Conservation (phyloP, 2,797 vertebrate genomes). For the Novumbra hubbsi region DNA sequence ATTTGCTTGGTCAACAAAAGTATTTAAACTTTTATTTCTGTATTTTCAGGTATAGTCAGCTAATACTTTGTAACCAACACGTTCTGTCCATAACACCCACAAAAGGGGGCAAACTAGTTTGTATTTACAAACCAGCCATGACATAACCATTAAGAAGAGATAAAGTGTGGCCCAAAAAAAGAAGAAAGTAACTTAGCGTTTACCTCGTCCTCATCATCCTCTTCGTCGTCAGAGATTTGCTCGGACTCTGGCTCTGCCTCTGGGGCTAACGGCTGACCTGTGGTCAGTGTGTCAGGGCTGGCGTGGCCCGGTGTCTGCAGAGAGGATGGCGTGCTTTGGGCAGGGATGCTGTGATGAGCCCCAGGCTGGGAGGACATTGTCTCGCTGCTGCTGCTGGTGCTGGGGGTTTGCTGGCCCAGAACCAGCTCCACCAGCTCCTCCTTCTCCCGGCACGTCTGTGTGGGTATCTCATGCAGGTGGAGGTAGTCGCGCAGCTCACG, state of each 20-base stretch:
- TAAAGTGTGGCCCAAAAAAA: too few species aligned
- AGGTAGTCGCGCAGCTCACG: slow-evolving; percentile 86
- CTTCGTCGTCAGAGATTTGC: slow-evolving; percentile 63
- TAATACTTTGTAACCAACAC: too few species aligned
- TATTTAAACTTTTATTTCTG: too few species aligned
- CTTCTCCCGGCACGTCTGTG: slow-evolving; percentile 83
- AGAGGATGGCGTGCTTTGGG: slow-evolving; percentile 26
- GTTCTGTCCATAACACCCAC: too few species aligned
- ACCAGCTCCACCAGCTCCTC: slow-evolving; percentile 86
- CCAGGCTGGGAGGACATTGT: slow-evolving; percentile 14
- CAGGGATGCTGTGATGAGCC: slow-evolving; percentile 29
- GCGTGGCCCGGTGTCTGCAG: slow-evolving; percentile 44
- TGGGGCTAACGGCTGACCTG: not conserved
- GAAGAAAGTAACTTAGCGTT: slow-evolving; percentile 6
- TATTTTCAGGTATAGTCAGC: too few species aligned
- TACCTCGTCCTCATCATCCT: slow-evolving; percentile 52
- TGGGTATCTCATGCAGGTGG: slow-evolving; percentile 79
- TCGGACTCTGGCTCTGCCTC: slow-evolving; percentile 33
- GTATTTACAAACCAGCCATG: too few species aligned
- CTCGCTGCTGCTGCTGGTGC: slow-evolving; percentile 50
- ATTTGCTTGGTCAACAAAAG: too few species aligned
- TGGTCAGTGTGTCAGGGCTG: not conserved
- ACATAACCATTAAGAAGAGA: too few species aligned
- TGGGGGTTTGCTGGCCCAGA: slow-evolving; percentile 72
- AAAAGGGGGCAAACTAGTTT: too few species aligned